Percentiles rank a stretch among this genome's conserved stretches.
phyloP scores from a whole-genome alignment of 2,888 invertebrate genomes.

The Apotomis betuletana region DNA sequence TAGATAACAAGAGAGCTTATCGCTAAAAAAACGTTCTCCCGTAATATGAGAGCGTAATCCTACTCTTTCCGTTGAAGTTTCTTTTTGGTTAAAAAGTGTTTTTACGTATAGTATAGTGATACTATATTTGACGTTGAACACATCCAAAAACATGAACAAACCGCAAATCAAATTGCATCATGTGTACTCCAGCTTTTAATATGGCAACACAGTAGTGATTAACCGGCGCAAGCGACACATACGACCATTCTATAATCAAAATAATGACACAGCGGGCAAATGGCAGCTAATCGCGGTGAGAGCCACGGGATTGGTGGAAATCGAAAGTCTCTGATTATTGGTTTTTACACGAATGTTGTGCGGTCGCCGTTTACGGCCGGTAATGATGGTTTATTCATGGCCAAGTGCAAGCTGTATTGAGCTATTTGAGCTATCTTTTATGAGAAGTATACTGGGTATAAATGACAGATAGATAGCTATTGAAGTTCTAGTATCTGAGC shows the following conservation, averaged over 20 bases:
- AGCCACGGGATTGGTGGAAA: slow-evolving; percentile 61
- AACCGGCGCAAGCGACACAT: slow-evolving; percentile 28
- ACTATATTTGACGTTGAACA: too few species aligned
- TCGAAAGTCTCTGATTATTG: slow-evolving; percentile 63
- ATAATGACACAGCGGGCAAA: slow-evolving; percentile 45
- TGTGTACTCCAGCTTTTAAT: slow-evolving; percentile 12
- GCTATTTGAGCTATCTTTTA: too few species aligned
- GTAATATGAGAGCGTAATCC: too few species aligned
- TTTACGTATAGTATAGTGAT: too few species aligned
- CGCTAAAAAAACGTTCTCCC: too few species aligned
- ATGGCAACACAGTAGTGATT: slow-evolving; percentile 16
- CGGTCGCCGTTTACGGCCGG: slow-evolving; percentile 44
- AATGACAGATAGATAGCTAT: too few species aligned
- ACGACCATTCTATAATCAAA: slow-evolving; percentile 43
- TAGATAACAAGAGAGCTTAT: too few species aligned
- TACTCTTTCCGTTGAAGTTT: too few species aligned
- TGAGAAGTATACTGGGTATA: too few species aligned
- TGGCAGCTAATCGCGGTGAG: slow-evolving; percentile 53
- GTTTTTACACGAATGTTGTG: slow-evolving; percentile 52
- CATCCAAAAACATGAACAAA: too few species aligned
- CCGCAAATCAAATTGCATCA: not conserved
- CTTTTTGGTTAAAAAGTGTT: too few species aligned
- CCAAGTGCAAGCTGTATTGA: slow-evolving; percentile 40
- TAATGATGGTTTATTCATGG: slow-evolving; percentile 53
- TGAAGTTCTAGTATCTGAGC: too few species aligned